These are phyloP conservation scores for Camarhynchus parvulus DNA, from an alignment of 2,113 vertebrate genomes.

Conservation along the genomic window DNA sequence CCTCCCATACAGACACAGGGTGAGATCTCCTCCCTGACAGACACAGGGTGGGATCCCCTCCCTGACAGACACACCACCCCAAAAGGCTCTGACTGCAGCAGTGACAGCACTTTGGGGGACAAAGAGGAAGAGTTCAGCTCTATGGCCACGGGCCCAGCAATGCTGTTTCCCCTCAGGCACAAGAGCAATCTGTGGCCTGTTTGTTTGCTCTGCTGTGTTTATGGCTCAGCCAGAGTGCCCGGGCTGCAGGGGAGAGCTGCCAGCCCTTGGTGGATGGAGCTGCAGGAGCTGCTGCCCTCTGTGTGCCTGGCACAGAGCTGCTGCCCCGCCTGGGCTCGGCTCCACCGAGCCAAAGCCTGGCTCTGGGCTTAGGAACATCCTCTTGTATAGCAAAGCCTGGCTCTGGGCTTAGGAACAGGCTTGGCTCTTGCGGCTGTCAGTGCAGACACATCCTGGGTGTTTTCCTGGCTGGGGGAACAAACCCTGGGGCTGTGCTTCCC, in stretches of 20 bases:
- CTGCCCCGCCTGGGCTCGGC: not conserved
- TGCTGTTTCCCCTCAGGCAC: not conserved
- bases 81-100: not conserved
- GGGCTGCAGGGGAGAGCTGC: not conserved
- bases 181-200: not conserved
- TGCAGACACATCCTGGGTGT: not conserved
- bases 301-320: not conserved
- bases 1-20: too few relatives aligned
- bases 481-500: not conserved
- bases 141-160: not conserved
- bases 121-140: not conserved
- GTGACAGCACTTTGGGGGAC: not conserved
- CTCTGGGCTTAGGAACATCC: not conserved
- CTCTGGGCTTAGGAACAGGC: not conserved
- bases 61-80: not conserved
- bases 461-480: not conserved
- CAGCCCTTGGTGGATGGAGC: not conserved
- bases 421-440: not conserved
- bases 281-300: accelerated
- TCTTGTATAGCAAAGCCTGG: too few relatives aligned
- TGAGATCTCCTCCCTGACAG: too few relatives aligned
- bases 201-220: not conserved
- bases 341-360: not conserved
- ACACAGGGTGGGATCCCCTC: too few relatives aligned
- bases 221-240: not conserved